Evolutionary conservation across 2,797 vertebrate genomes (phyloP), one percentile per base, ranked within the genome.

Genomic region (Lindbergichthys nudifrons): DNA sequence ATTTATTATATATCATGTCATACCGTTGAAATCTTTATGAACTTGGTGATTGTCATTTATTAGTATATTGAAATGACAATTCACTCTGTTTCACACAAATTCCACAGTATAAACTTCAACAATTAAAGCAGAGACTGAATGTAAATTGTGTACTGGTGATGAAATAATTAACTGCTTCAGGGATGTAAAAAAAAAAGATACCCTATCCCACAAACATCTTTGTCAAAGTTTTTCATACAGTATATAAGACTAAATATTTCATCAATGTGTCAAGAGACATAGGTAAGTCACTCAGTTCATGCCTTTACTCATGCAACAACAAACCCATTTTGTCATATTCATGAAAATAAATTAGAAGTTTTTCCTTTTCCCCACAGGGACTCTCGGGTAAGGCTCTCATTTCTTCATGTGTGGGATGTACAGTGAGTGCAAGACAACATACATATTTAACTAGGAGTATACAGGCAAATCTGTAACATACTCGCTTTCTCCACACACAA

Each of bases 181-280:
- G 19, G 63, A 53, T 60, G 42, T 51, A 53, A 15, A 61, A 9
- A 36, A 8, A 36, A 36, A 30, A 19, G n/a, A 45, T 18, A 21
- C 23, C 51, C 51, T 1, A 36, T 65, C 14, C 60, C 16, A 16
- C n/a, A 41, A 69, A 26, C 9, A 18, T 66, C 52, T 43, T 60
- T 26, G 3, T 36, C 11, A n/a, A 23, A 1, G 32, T 36, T 36
- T 36, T 36, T 9, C 32, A 36, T 36, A 36, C 32, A 36, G 32
- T 36, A 36, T 7, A 36, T 36, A 9, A 36, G 32, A 36, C 32
- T 36, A 36, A 10, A 18, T 58, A 88, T 88, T 89, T 90, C 19
- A 90, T 88, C 45, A 65, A 36, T 39, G 65, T 63, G 77, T 85
- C 75, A 3, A 71, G 79, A 88, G 77, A 88, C 75, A 79, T 73